phyloP scores from a whole-genome alignment of 2,797 vertebrate genomes.

The Helicolenus hilgendorfi region DNA sequence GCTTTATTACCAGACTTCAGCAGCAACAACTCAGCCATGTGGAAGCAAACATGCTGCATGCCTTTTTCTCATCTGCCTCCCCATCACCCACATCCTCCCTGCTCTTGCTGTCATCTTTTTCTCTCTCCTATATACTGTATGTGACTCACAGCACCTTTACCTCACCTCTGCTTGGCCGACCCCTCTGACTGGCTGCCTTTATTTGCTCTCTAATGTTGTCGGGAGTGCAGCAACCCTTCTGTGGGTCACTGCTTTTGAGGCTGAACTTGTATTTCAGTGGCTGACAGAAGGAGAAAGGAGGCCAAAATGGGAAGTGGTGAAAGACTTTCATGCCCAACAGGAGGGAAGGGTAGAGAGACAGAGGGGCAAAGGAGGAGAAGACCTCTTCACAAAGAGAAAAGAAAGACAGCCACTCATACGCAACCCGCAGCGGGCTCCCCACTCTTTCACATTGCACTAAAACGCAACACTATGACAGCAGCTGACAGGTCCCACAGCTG shows the following conservation, averaged over 20 bases:
- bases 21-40: conserved; percentile 61
- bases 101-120: conserved; percentile 35
- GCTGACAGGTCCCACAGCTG: conserved; percentile 57
- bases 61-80: conserved; percentile 34
- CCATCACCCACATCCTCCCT: conserved; percentile 15
- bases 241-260: conserved; percentile 72
- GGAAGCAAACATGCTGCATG: conserved; percentile 58
- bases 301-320: conserved; percentile 30
- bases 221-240: conserved; percentile 42
- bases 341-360: conserved; percentile 34
- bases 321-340: conserved; percentile 55
- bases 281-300: conserved; percentile 51
- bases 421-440: conserved; percentile 45
- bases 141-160: conserved; percentile 3
- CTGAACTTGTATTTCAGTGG: conserved; percentile 51
- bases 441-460: conserved; percentile 36
- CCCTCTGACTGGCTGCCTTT: conserved; percentile 49
- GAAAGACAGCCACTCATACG: conserved; percentile 39
- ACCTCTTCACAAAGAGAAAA: conserved; percentile 49
- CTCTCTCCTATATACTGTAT: neutral
- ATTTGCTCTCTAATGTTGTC: conserved; percentile 64
- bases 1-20: conserved; percentile 76
- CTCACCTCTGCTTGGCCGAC: conserved; percentile 29
- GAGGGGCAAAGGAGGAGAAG: conserved; percentile 31
- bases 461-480: conserved; percentile 53